Percentiles rank a stretch among this genome's conserved stretches.
Evolutionary conservation across 2,888 invertebrate species (phyloP).

Genomic region (Ornithoptera alexandrae): DNA sequence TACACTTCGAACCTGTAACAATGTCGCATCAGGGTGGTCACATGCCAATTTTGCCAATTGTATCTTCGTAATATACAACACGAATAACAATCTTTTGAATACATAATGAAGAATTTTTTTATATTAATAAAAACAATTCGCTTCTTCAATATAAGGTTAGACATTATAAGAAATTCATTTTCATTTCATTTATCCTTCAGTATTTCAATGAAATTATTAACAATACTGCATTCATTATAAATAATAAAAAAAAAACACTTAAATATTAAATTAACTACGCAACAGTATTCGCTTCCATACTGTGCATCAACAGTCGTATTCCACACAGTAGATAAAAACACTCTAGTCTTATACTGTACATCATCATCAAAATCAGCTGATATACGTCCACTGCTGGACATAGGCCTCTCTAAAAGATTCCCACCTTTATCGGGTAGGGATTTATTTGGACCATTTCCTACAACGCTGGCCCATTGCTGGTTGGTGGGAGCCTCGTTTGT

Average conservation of each 20-base stretch:
- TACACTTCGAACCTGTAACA: constrained; percentile 11
- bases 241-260: constrained; percentile 1
- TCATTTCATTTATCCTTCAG: background rate
- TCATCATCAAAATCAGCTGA: no score
- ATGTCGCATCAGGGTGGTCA: constrained; percentile 9
- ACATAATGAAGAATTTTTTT: background rate
- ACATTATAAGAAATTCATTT: background rate
- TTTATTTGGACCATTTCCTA: no score
- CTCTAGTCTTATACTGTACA: background rate
- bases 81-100: background rate
- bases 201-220: background rate
- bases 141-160: background rate
- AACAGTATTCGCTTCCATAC: constrained; percentile 16
- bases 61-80: background rate
- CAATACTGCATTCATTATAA: background rate
- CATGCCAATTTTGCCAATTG: background rate
- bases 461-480: no score
- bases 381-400: no score
- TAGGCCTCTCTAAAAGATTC: no score
- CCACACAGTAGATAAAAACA: constrained; percentile 12
- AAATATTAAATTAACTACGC: constrained; percentile 22
- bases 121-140: background rate
- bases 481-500: no score
- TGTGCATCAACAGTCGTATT: constrained; percentile 3
- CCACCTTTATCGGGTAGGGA: no score